Evolutionary conservation across 1,140 invertebrate species (phyloP).

Genomic region (Chymomyza costata): DNA sequence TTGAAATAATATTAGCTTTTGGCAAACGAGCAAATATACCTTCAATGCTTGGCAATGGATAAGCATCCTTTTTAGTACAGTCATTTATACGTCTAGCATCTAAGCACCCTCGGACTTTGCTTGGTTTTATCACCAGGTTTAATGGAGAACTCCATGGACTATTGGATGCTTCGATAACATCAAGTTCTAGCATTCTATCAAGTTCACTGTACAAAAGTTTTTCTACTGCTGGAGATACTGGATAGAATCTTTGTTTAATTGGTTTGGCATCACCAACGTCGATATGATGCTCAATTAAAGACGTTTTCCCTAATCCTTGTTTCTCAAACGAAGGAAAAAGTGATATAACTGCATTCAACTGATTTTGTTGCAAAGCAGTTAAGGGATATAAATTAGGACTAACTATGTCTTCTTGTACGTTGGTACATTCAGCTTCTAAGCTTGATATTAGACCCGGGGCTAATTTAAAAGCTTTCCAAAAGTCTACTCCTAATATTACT

Average conservation of each 20-base stretch:
- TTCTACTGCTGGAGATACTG: neutral
- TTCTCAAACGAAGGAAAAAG: neutral
- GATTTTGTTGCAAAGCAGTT: neutral
- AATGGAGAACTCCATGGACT: conserved; percentile 16
- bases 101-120: conserved; percentile 48
- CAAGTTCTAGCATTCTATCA: neutral
- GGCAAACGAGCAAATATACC: conserved; percentile 30
- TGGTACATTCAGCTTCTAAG: neutral
- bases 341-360: neutral
- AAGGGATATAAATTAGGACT: neutral
- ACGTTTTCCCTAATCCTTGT: too few species aligned
- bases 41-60: conserved; percentile 43
- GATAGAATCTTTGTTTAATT: neutral
- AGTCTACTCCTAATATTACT: neutral
- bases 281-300: neutral
- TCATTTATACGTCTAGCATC: conserved; percentile 55
- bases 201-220: neutral
- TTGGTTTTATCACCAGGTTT: conserved; percentile 48
- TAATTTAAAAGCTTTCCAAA: neutral
- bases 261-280: neutral
- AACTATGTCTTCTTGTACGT: neutral
- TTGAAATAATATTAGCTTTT: conserved; percentile 21
- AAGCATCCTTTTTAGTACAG: conserved; percentile 24
- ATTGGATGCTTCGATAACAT: neutral
- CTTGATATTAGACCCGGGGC: neutral